Conservation (phyloP, 2,113 vertebrate species). For the Carollia perspicillata region DNA sequence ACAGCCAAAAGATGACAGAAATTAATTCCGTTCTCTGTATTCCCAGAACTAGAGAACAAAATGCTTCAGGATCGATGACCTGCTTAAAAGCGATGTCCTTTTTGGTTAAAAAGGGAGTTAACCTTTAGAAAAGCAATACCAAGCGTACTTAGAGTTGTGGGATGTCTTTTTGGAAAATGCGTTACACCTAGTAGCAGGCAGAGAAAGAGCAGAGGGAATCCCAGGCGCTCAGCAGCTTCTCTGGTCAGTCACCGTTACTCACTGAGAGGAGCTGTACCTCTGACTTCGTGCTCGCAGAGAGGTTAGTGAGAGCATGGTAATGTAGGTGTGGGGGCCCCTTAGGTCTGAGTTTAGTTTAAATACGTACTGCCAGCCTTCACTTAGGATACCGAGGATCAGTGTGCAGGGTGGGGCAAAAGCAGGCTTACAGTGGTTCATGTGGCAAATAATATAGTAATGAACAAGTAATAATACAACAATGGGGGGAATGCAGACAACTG, state of each 20-base stretch:
- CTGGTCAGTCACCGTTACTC: neutral
- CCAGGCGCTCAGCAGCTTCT: neutral
- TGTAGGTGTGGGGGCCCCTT: neutral
- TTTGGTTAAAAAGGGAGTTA: conserved; percentile 15
- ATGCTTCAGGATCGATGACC: neutral
- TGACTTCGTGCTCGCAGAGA: neutral
- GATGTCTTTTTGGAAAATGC: conserved; percentile 28
- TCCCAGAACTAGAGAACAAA: conserved; percentile 52
- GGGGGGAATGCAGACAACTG: no score
- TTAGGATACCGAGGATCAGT: neutral
- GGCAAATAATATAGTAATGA: neutral
- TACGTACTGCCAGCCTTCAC: neutral
- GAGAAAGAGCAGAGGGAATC: rapidly evolving
- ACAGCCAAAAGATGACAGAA: neutral
- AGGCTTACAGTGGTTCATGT: neutral
- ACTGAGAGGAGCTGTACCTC: neutral
- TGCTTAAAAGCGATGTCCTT: conserved; percentile 2
- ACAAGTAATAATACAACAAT: neutral
- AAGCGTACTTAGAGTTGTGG: neutral
- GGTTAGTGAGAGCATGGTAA: neutral
- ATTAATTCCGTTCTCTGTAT: conserved; percentile 7
- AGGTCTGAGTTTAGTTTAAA: neutral
- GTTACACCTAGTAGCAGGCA: neutral
- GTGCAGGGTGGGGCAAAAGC: neutral
- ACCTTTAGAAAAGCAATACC: neutral